Base-by-base conservation (phyloP, 2,113 vertebrate genomes). In the Xiphias gladius region DNA sequence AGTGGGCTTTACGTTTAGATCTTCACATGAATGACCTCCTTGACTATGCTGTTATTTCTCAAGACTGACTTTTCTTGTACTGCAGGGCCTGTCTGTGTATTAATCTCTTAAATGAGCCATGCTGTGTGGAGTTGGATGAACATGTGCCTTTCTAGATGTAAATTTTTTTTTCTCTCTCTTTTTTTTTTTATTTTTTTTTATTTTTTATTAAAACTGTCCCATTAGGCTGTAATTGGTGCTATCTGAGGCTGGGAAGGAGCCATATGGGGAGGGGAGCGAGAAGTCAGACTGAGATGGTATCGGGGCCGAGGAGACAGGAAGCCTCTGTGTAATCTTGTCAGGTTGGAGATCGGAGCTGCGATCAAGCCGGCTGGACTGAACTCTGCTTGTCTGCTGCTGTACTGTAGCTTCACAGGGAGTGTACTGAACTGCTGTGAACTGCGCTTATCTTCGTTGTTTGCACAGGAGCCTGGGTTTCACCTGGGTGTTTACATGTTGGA, bases 321-420 rank as follows among this genome's bases (percentile, higher is more conserved):
- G 92, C 90, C 85, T 85, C 87, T 93, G 89, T 90, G 84, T 95
- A 95, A 95, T 95, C 94, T 93, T 68, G 92, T 94, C 94, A 94
- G 87, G 74, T 91, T 77, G 72, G 80, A 90, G 90, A 94, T 95
- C 67, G 64, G 81, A 76, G 83, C 85, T 30, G 82, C 48, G 90
- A 94, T 94, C 78, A 19, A 20, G 82, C 75, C 5, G 2, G 73
- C 83, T 28, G 82, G 69, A 69, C 91, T 81, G 89, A 80, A 80
- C 78, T 86, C 24, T 58, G n/a, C 77, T 65, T 69, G 89, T 88
- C 46, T 84, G 79, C 39, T 84, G 76, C 82, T 69, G 58, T 1
- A 19, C 73, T 73, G 80, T 63, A 46, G 79, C 78, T 66, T 70
- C 66, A 72, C 12, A 7, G 50, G 20, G 22, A 69, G 22, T 22